Evolutionary conservation across 2,888 invertebrate genomes (phyloP), one percentile per base, ranked within the genome.

Genomic region (Drosophila dives): DNA sequence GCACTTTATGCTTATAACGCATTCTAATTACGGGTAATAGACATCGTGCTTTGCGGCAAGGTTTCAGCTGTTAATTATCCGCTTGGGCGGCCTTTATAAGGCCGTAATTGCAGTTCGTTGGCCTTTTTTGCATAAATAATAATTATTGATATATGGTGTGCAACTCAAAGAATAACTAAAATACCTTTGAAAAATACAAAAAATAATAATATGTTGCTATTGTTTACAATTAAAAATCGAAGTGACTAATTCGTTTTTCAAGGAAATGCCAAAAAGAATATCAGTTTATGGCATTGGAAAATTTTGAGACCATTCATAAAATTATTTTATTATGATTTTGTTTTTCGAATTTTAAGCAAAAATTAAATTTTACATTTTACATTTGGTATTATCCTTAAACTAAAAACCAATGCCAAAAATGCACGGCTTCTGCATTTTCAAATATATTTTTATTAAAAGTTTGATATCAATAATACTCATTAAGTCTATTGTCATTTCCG

Each of bases 41-140:
- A 45, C 63, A 63, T 8, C 49, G 61, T 36, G 56, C 61, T 61
- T 49, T 40, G 51, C 36, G 66, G 71, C 70, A 68, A 51, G 64
- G 66, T 36, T 77, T 74, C 64, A 68, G 70, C 75, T 74, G 69
- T 69, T 84, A 82, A 85, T 85, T 84, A 85, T 62, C 38, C 56
- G 55, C 68, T 54, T 42, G 50, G 50, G 54, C 1, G n/a, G 51
- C 33, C 54, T 62, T 62, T 61, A 38, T 53, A 71, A 66, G 26
- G 55, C 63, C 36, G 74, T 69, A 72, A 72, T 68, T 78, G 63
- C 55, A 76, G 85, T 87, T 87, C 87, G 69, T 85, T 85, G 87
- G 81, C 85, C 85, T 65, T 69, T 70, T 45, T 40, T 38, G 48
- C 40, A 86, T 77, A 69, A 75, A 69, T 76, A 55, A 77, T 78